Evolutionary conservation across 30 jellyfish, hydroid and myxozoan species (phyloP).

Genomic region (Cassiopea andromeda): DNA sequence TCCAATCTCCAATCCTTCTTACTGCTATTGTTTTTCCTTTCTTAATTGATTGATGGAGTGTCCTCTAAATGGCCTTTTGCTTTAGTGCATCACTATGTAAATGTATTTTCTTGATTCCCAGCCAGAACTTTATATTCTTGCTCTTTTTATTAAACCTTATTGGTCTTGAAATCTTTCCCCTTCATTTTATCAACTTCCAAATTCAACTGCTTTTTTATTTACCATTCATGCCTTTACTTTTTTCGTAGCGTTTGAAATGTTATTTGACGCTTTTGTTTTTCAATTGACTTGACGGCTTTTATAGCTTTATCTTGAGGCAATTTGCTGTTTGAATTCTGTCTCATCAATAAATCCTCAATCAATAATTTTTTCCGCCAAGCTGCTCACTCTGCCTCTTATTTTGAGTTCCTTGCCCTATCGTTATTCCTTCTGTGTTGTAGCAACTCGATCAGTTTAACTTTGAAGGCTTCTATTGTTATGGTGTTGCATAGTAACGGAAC

Average conservation of each 20-base stretch:
- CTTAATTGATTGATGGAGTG: too few species aligned
- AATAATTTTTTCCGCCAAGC: too few species aligned
- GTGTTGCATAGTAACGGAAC: background rate
- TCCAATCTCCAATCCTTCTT: too few species aligned
- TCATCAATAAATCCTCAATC: too few species aligned
- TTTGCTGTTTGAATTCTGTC: too few species aligned
- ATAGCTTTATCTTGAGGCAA: too few species aligned
- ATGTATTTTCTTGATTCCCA: background rate
- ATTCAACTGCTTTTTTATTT: too few species aligned
- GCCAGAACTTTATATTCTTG: background rate
- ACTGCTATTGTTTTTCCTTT: background rate
- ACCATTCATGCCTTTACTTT: background rate
- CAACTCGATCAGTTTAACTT: background rate
- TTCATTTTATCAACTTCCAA: background rate
- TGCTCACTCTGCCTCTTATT: background rate
- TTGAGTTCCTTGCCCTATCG: background rate
- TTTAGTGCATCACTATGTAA: background rate
- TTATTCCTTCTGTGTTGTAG: background rate
- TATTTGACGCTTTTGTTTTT: too few species aligned
- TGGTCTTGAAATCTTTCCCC: background rate
- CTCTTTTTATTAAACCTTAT: background rate
- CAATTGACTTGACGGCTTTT: too few species aligned
- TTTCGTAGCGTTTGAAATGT: background rate
- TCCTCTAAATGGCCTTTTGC: background rate
- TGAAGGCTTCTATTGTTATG: background rate